Evolutionary conservation across 2,113 vertebrate genomes (phyloP), one percentile per base, ranked within the genome.

Genomic region (Myotis lucifugus): DNA sequence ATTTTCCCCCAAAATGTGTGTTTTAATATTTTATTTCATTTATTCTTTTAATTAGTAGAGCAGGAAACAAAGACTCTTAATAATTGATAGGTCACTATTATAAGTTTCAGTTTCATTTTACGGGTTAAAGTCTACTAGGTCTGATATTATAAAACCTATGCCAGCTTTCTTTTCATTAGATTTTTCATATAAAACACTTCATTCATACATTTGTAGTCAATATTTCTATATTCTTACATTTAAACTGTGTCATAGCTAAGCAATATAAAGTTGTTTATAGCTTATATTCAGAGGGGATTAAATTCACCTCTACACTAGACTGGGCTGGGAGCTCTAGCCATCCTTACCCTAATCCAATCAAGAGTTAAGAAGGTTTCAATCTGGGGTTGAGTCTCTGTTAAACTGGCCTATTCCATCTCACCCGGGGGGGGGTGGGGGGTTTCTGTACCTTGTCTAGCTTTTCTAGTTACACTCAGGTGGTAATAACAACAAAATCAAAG

Each of bases 321-420:
- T 19, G 32, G 70, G 48, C 46, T 82, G 3, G 11, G 19, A 54
- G 18, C 12, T 27, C 14, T 5, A 15, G 4, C 18, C 50, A 88
- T 10, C 40, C 34, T 29, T 70, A 74, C 8, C 64, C 40, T 90
- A 93, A 92, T 96, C 76, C 85, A 87, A 66, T 90, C 56, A 76
- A 59, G 56, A 70, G 15, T 37, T 89, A 69, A 92, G n/a, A n/a
- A n/a, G 85, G 78, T 56, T 84, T 81, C 52, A 37, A 79, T 29
- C n/a, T 64, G 74, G 59, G 7, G 32, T 84, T 79, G 48, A 56
- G 48, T 40, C 8, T 18, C 67, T 48, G 8, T 8, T 9, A 19
- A 1, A 8, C 10, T 25, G 23, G 27, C 25, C 19, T 42, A 37
- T 88, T 66, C 46, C 25, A 54, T 21, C 23, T 82, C 21, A 17